These are phyloP conservation scores for Carposina sasakii DNA, from an alignment of 1,140 invertebrate genomes.

Conservation along the genomic window DNA sequence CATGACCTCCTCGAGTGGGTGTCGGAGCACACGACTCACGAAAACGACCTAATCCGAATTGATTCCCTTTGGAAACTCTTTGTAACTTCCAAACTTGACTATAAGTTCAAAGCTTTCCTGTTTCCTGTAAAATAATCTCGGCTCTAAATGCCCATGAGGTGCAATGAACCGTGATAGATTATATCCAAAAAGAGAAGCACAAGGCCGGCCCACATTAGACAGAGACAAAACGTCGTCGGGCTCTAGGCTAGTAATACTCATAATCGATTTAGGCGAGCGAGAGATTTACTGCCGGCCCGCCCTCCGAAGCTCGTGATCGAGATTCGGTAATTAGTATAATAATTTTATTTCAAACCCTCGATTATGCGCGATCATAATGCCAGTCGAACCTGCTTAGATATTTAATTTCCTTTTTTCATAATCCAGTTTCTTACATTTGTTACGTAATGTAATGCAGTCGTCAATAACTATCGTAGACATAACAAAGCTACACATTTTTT, in stretches of 20 bases:
- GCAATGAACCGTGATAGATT: constrained; percentile 52
- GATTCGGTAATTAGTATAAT: constrained; percentile 55
- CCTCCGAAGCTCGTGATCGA: constrained; percentile 35
- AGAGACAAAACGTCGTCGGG: constrained; percentile 46
- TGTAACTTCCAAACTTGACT: too few relatives aligned
- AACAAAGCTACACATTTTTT: constrained; percentile 31
- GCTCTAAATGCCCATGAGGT: constrained; percentile 32
- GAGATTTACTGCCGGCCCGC: constrained; percentile 49
- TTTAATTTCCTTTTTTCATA: too few relatives aligned
- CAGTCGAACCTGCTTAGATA: too few relatives aligned
- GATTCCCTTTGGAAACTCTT: too few relatives aligned
- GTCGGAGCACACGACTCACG: too few relatives aligned
- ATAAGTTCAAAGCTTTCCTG: too few relatives aligned
- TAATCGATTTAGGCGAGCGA: constrained; percentile 54
- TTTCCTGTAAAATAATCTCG: constrained; percentile 24
- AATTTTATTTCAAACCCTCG: constrained; percentile 49
- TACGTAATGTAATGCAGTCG: too few relatives aligned
- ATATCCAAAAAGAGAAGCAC: constrained; percentile 43
- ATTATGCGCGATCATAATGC: too few relatives aligned
- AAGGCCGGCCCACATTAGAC: constrained; percentile 49
- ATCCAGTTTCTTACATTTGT: too few relatives aligned
- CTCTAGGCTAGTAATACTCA: constrained; percentile 47
- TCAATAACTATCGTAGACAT: constrained; percentile 35
- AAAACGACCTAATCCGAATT: too few relatives aligned
- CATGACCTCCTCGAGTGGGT: too few relatives aligned